Conservation (phyloP, 2,888 invertebrate genomes). For the Lasioglossum lativentre region DNA sequence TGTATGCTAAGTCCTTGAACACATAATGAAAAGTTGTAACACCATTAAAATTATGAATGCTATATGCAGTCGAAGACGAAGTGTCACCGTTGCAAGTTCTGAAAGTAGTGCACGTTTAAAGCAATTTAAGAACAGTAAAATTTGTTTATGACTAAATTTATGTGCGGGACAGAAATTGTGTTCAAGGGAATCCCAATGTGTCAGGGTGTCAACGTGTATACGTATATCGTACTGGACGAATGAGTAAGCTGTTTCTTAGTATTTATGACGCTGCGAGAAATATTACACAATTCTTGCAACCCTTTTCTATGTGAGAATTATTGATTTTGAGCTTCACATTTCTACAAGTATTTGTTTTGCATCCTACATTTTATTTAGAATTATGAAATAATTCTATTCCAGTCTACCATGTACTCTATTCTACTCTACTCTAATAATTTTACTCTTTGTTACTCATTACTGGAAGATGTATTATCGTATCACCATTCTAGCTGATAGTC, state of each 20-base stretch:
- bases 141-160: neutral
- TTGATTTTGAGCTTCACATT: constrained; percentile 42
- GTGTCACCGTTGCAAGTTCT: neutral
- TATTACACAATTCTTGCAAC: constrained; percentile 23
- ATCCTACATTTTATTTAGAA: neutral
- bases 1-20: neutral
- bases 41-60: neutral
- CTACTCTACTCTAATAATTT: no score
- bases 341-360: neutral
- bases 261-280: constrained; percentile 2
- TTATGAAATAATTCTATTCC: neutral
- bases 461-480: no score
- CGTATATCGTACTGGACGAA: constrained; percentile 20
- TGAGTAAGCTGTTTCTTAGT: constrained; percentile 52
- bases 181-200: constrained; percentile 37
- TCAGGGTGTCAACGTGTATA: constrained; percentile 40
- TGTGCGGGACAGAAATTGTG: constrained; percentile 26
- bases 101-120: neutral
- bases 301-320: constrained; percentile 30
- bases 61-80: neutral
- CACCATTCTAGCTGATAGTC: no score
- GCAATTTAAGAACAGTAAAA: constrained; percentile 14
- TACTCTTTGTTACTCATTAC: no score
- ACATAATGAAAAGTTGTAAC: neutral
- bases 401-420: no score